Percentiles rank a stretch among this genome's conserved stretches.
Evolutionary conservation across 2,113 vertebrate genomes (phyloP).

Genomic region (Pongo pygmaeus): DNA sequence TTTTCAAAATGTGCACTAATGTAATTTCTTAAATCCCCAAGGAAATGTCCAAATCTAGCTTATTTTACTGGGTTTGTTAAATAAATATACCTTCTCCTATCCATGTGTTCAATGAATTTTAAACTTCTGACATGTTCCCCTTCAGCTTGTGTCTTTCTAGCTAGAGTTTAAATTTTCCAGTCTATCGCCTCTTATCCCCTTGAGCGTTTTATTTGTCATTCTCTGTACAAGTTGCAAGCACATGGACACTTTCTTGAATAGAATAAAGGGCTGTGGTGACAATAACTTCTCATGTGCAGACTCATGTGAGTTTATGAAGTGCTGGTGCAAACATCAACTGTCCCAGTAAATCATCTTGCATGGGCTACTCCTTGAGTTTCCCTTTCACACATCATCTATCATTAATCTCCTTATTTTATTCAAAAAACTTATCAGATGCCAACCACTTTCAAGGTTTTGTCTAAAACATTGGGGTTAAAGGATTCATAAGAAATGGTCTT

Average conservation of each 20-base stretch:
- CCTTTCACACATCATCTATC: background rate
- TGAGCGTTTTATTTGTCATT: conserved; percentile 49
- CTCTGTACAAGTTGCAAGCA: background rate
- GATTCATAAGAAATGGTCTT: background rate
- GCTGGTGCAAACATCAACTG: background rate
- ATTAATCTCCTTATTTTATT: background rate
- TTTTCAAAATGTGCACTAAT: background rate
- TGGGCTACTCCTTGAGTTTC: background rate
- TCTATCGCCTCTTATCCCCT: conserved; percentile 53
- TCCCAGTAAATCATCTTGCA: background rate
- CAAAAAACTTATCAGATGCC: background rate
- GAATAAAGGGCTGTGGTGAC: background rate
- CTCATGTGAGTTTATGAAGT: background rate
- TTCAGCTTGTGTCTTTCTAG: conserved; percentile 36
- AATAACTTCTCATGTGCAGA: background rate
- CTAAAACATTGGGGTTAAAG: background rate
- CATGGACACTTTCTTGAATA: background rate
- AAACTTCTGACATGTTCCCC: background rate
- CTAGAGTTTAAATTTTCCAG: conserved; percentile 57
- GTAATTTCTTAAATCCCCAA: background rate
- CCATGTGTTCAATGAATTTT: background rate
- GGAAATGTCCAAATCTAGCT: background rate
- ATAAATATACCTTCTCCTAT: background rate
- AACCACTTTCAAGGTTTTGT: background rate
- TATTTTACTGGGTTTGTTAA: background rate